Evolutionary conservation across 2,113 vertebrate genomes (phyloP).

Genomic region (Tragelaphus scriptus): DNA sequence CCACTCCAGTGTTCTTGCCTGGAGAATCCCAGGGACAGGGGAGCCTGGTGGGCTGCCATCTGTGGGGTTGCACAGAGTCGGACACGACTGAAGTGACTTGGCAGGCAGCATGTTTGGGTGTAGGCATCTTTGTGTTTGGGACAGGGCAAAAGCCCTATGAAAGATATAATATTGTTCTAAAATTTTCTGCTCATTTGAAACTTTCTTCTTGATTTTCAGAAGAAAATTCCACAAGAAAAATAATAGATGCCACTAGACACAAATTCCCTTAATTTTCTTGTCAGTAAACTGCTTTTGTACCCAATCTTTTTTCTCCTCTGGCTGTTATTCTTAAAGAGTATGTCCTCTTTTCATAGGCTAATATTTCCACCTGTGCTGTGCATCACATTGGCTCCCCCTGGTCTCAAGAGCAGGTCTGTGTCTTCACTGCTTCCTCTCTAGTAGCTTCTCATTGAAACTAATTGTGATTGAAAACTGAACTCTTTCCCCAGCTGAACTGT

Average conservation of each 20-base stretch:
- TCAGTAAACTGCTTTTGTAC: not conserved
- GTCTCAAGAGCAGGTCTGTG: not conserved
- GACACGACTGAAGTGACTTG: too few species aligned
- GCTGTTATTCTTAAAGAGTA: not conserved
- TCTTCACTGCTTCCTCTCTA: not conserved
- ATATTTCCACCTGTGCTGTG: not conserved
- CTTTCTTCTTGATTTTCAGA: not conserved
- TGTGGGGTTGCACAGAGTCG: too few species aligned
- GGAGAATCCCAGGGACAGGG: too few species aligned
- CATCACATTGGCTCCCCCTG: not conserved
- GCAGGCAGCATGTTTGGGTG: not conserved
- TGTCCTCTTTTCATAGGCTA: not conserved
- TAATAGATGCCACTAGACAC: not conserved
- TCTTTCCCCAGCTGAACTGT: not conserved
- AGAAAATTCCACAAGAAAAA: not conserved
- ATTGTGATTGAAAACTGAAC: not conserved
- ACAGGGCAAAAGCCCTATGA: not conserved
- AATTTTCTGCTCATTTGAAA: not conserved
- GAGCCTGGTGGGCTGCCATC: too few species aligned
- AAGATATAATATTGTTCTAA: not conserved
- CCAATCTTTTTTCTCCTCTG: not conserved
- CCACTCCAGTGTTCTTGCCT: too few species aligned
- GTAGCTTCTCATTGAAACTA: not conserved
- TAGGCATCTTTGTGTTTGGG: not conserved
- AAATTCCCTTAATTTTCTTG: slow-evolving; percentile 3